phyloP scores from a whole-genome alignment of 2,113 vertebrate species.

The Bucco capensis region DNA sequence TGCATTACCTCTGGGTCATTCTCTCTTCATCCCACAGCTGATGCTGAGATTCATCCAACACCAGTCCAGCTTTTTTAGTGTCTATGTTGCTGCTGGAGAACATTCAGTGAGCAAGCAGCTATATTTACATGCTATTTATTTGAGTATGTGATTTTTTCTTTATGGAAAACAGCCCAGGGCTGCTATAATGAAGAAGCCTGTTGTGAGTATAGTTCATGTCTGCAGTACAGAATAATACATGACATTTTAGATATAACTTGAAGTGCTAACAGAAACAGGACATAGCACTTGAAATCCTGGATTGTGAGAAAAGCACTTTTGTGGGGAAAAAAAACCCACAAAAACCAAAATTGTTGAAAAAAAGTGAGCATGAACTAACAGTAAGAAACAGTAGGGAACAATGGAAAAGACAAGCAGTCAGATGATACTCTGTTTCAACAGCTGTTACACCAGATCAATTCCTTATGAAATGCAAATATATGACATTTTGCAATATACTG shows the following conservation, averaged over 20 bases:
- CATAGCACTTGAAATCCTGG: neutral
- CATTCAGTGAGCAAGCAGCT: neutral
- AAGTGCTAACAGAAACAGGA: neutral
- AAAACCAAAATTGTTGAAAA: neutral
- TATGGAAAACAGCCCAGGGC: neutral
- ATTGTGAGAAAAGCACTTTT: neutral
- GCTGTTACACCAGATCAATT: neutral
- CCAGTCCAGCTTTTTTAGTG: neutral
- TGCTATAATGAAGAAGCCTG: neutral
- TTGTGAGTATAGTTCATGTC: neutral
- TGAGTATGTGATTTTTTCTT: neutral
- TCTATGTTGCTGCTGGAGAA: neutral
- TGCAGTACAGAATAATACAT: neutral
- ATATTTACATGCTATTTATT: neutral
- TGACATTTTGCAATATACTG: neutral
- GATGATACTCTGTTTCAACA: neutral
- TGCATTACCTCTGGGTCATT: neutral
- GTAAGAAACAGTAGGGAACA: neutral
- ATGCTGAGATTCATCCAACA: neutral
- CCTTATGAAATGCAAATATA: neutral
- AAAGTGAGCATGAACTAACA: neutral
- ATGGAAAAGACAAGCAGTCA: neutral
- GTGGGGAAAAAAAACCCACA: no score
- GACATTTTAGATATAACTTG: neutral
- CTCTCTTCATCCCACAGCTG: conserved; percentile 1